Base-by-base conservation (phyloP, 2,888 invertebrate species). In the Nesidiocoris tenuis region DNA sequence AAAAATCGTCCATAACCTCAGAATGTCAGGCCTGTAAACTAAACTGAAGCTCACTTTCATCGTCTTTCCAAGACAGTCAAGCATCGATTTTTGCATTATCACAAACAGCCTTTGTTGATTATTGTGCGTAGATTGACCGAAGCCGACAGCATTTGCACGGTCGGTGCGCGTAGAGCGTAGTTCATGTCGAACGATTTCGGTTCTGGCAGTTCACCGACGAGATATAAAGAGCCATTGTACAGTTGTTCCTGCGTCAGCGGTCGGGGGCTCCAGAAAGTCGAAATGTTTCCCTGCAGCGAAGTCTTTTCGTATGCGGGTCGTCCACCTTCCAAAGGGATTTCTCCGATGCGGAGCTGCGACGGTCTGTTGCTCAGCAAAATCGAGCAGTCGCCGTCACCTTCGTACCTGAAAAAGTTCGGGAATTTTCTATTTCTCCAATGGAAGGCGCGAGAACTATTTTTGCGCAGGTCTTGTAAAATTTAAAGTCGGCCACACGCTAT, bases 181-280 rank as follows among this genome's bases (percentile, higher is more conserved):
- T 72, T 72, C 72, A 72, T 61, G 17, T 72, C 72, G 61, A 61
- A 72, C 1, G 72, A 61, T 63, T 72, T 72, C 12, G 72, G 54
- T 12, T 72, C 63, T 12, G 72, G 72, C 18, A 72, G 72, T 39
- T 72, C 72, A n/a, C 72, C 72, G 7, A 63, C 72, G 0, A 72
- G 72, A 23, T 72, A 72, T 54, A 72, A 17, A 22, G 72, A 61
- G 0, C 72, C 72, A 5, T 18, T 19, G 54, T 61, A 61, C 9
- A 72, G 63, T 54, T 72, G 72, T 16, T 72, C 72, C 1, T 23
- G 61, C n/a, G 21, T 72, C 19, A 72, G 54, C 12, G 22, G 18
- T 5, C 72, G 24, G 5, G 72, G 72, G 54, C 72, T 61, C 72
- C 72, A 72, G 24, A 72, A 72, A 9, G 61, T 72, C 21, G 72